Conservation (phyloP, 2,113 vertebrate genomes). For the Hippolais icterina region DNA sequence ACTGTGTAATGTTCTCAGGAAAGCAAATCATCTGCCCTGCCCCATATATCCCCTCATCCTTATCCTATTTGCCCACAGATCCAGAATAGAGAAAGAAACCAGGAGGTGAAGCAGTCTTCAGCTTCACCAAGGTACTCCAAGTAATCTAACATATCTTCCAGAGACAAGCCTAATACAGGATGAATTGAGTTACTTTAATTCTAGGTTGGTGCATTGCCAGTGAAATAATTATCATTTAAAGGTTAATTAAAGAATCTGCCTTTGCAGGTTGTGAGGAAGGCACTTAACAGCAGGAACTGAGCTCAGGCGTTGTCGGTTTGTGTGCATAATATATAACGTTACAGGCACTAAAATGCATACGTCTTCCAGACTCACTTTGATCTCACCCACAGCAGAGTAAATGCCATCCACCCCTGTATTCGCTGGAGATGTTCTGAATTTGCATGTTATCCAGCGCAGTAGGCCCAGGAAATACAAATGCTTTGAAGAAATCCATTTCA, state of each 20-base stretch:
- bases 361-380: neutral
- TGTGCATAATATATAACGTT: slow-evolving; percentile 52
- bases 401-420: neutral
- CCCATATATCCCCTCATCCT: neutral
- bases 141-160: slow-evolving; percentile 5
- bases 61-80: neutral
- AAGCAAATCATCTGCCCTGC: neutral
- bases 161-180: slow-evolving; percentile 11
- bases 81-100: neutral
- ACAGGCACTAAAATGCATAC: neutral
- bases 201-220: slow-evolving; percentile 45
- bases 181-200: slow-evolving; percentile 38
- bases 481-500: neutral
- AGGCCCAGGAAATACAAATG: neutral
- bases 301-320: slow-evolving; percentile 1
- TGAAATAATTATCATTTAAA: slow-evolving; percentile 73
- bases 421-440: neutral
- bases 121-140: neutral
- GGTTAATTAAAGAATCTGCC: slow-evolving; percentile 70
- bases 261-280: slow-evolving; percentile 57
- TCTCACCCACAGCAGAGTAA: neutral
- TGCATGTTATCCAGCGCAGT: neutral
- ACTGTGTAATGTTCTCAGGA: neutral
- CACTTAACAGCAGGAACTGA: slow-evolving; percentile 55
- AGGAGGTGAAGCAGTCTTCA: neutral